Percentiles rank a stretch among this genome's conserved stretches.
phyloP scores from a whole-genome alignment of 2,797 vertebrate genomes.

The Pipistrellus kuhlii region DNA sequence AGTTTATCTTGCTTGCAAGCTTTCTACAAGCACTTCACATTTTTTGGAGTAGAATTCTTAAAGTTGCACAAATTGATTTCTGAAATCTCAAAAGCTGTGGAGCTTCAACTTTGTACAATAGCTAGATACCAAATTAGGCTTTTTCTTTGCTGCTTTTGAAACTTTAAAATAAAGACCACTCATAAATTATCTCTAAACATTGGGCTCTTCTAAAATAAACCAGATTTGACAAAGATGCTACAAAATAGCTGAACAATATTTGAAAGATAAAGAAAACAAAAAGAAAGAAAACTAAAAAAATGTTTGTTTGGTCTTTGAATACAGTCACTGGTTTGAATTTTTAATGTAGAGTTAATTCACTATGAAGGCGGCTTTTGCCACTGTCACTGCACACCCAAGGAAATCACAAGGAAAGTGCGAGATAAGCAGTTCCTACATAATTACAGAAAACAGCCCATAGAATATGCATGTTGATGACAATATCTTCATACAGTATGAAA shows the following conservation, averaged over 20 bases:
- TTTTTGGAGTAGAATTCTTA: background rate
- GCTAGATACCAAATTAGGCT: background rate
- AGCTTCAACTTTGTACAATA: background rate
- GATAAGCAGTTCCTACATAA: background rate
- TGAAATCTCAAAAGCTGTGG: constrained; percentile 2
- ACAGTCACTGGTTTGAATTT: background rate
- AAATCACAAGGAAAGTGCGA: background rate
- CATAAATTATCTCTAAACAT: background rate
- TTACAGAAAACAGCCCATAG: background rate
- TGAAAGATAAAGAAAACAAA: background rate
- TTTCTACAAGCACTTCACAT: background rate
- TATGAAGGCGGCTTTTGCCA: background rate
- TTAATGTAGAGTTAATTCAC: constrained; percentile 8
- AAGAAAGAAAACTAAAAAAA: background rate
- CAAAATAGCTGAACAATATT: background rate
- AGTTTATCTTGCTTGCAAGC: background rate
- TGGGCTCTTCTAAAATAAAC: background rate
- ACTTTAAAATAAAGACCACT: constrained; percentile 21
- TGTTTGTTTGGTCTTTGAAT: background rate
- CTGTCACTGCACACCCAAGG: background rate
- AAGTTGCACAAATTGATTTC: background rate
- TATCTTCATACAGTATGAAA: background rate
- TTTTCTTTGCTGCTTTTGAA: background rate
- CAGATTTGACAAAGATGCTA: background rate
- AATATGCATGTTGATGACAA: background rate